Evolutionary conservation across 2,888 invertebrate genomes (phyloP).

Genomic region (Shargacucullia verbasci): DNA sequence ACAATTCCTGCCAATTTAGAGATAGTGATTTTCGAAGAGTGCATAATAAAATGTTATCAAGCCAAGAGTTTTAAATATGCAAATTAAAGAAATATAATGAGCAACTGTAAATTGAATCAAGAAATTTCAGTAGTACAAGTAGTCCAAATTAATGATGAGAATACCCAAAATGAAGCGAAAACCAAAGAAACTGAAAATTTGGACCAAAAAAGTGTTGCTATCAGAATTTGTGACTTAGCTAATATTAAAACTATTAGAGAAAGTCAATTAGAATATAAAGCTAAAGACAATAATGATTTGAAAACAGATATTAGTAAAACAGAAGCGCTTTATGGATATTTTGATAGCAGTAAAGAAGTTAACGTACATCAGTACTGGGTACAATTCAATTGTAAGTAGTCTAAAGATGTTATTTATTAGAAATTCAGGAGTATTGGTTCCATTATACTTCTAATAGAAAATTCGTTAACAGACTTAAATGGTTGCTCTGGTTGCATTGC

Average conservation of each 20-base stretch:
- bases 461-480: no score
- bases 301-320: constrained; percentile 1
- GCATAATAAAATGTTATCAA: not conserved
- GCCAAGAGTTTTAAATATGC: not conserved
- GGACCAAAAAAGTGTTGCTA: not conserved
- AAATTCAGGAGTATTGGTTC: no score
- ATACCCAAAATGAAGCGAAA: constrained; percentile 26
- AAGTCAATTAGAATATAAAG: not conserved
- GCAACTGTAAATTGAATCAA: not conserved
- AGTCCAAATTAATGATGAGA: not conserved
- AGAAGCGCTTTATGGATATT: not conserved
- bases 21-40: not conserved
- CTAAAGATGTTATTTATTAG: no score
- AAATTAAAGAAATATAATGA: constrained; percentile 20
- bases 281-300: not conserved
- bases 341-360: not conserved
- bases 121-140: constrained; percentile 1
- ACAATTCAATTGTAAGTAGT: constrained; percentile 22
- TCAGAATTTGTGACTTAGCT: constrained; percentile 1
- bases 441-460: no score
- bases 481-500: no score
- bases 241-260: not conserved
- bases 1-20: not conserved
- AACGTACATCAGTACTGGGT: constrained; percentile 21
- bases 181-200: constrained; percentile 8